Percentiles rank a stretch among this genome's conserved stretches.
Evolutionary conservation across 2,113 vertebrate genomes (phyloP).

Genomic region (Gallinago undulata): DNA sequence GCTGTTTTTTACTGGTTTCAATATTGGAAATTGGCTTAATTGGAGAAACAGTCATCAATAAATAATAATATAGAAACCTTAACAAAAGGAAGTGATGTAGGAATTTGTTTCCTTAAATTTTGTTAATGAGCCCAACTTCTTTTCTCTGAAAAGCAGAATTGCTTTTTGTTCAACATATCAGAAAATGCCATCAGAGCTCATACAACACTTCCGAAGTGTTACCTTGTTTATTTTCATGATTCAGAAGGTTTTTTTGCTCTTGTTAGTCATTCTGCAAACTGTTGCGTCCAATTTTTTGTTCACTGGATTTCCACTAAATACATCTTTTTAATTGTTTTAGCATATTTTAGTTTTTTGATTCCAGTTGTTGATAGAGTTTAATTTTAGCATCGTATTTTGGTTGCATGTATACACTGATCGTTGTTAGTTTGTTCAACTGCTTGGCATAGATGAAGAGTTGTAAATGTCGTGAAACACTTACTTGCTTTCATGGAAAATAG

Average conservation of each 20-base stretch:
- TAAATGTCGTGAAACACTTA: background rate
- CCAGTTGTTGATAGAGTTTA: background rate
- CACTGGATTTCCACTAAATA: background rate
- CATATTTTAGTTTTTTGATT: background rate
- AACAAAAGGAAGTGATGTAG: background rate
- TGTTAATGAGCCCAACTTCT: background rate
- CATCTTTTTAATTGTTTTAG: rapidly evolving
- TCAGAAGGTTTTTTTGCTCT: background rate
- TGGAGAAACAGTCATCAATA: background rate
- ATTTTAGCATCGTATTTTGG: background rate
- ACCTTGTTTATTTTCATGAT: background rate
- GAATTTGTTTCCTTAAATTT: background rate
- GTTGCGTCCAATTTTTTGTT: background rate
- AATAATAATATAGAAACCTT: background rate
- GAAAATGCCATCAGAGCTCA: background rate
- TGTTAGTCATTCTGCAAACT: background rate
- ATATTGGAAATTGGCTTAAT: background rate
- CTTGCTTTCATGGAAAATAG: background rate
- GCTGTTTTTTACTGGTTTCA: background rate
- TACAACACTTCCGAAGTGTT: background rate
- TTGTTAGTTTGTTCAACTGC: background rate
- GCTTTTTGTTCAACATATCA: background rate
- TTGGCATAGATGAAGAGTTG: background rate
- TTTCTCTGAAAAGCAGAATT: background rate
- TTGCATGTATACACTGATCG: background rate